Conservation (phyloP, 2,797 vertebrate species). For the Heterohyrax brucei region DNA sequence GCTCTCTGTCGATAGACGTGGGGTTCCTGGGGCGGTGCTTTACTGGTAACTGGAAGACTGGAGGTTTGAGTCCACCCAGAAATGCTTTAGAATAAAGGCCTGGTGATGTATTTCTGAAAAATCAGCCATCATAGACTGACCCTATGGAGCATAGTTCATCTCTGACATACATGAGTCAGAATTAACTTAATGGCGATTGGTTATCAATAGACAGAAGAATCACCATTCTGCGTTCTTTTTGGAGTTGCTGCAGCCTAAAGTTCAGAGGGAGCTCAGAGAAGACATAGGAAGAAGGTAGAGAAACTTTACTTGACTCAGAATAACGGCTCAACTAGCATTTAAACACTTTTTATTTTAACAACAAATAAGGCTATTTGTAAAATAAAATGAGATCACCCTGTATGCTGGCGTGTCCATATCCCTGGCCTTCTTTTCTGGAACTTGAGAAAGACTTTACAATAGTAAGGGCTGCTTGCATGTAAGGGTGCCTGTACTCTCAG, state of each 20-base stretch:
- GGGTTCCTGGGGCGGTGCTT: neutral
- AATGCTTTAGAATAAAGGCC: neutral
- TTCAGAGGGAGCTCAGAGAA: neutral
- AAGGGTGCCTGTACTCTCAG: accelerated
- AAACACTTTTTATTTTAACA: neutral
- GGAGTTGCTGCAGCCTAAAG: neutral
- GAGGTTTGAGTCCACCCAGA: neutral
- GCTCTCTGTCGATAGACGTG: neutral
- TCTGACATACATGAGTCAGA: neutral
- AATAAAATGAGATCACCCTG: neutral
- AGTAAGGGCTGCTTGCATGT: neutral
- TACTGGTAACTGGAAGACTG: neutral
- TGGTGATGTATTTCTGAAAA: neutral
- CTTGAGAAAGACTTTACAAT: neutral
- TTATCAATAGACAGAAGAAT: neutral
- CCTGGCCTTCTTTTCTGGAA: neutral
- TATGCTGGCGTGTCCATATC: neutral
- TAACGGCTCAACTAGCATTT: neutral
- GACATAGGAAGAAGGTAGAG: neutral
- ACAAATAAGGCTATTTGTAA: neutral
- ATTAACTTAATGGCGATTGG: neutral
- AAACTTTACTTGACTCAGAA: neutral
- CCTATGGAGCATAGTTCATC: neutral
- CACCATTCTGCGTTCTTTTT: neutral
- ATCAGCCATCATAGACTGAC: neutral